These are phyloP conservation scores for Chelonia mydas DNA, from an alignment of 2,797 vertebrate species.

Conservation along the genomic window DNA sequence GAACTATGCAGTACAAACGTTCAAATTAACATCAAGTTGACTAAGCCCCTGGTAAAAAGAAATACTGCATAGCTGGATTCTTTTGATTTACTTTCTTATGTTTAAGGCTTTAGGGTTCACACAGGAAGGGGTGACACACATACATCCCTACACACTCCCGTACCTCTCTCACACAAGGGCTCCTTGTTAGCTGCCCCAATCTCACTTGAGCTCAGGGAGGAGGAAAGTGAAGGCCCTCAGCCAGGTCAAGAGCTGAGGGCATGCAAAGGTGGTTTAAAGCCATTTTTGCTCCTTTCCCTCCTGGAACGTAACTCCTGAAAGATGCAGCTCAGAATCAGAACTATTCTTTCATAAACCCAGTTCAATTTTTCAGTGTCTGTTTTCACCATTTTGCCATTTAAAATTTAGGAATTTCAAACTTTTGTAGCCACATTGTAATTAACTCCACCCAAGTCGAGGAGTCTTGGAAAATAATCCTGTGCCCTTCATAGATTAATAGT, in stretches of 20 bases:
- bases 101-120: too few species aligned
- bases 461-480: background rate
- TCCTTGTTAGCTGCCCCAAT: background rate
- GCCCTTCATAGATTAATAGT: background rate
- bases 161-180: too few species aligned
- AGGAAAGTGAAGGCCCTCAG: accelerated
- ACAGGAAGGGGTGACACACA: too few species aligned
- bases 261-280: background rate
- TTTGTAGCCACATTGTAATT: background rate
- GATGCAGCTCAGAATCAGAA: background rate
- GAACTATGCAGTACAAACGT: too few species aligned
- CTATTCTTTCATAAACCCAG: background rate
- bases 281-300: background rate
- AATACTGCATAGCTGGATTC: too few species aligned
- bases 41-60: too few species aligned
- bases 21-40: too few species aligned
- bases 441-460: background rate
- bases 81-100: too few species aligned
- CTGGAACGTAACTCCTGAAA: background rate
- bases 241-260: background rate
- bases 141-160: too few species aligned
- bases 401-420: background rate
- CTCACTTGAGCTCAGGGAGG: background rate
- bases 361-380: background rate
- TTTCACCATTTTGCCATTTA: background rate